A percentile compares a stretch with the other conserved stretches of the same genome.
phyloP scores from a whole-genome alignment of 1,140 invertebrate species.

The Papilio glaucus region DNA sequence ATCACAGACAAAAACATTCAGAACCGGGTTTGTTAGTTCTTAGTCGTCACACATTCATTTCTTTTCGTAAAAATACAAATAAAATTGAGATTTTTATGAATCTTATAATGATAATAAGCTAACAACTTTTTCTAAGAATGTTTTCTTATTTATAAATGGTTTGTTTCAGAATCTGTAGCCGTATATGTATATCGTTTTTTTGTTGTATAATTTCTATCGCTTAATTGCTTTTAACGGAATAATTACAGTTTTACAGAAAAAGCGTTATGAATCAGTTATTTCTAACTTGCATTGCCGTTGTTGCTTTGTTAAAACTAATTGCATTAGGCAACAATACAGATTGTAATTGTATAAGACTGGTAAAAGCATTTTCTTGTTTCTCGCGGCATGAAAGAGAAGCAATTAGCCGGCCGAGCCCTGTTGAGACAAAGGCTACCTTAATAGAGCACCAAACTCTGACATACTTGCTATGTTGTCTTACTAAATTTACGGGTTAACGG shows the following conservation, averaged over 20 bases:
- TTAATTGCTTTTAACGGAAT: too few species aligned
- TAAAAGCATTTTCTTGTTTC: conserved; percentile 25
- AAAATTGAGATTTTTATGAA: too few species aligned
- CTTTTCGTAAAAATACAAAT: too few species aligned
- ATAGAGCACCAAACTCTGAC: conserved; percentile 21
- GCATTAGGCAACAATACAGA: conserved; percentile 12
- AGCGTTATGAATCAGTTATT: not conserved
- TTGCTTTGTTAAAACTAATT: conserved; percentile 23
- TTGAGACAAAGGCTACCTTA: conserved; percentile 20
- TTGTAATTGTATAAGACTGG: conserved; percentile 24
- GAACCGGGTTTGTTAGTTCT: too few species aligned
- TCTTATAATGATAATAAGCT: too few species aligned
- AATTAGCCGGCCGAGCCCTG: conserved; percentile 11
- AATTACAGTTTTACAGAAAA: not conserved
- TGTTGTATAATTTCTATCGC: too few species aligned
- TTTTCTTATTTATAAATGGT: too few species aligned
- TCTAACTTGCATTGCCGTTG: conserved; percentile 2
- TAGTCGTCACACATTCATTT: too few species aligned
- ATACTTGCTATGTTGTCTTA: conserved; percentile 19
- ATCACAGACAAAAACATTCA: too few species aligned
- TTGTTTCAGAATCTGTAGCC: too few species aligned
- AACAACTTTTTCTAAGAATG: too few species aligned
- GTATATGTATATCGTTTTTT: too few species aligned
- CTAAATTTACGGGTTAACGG: conserved; percentile 16
- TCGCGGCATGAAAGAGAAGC: conserved; percentile 16